phyloP scores from a whole-genome alignment of 2,888 invertebrate species.

The Pogonocherus hispidulus region DNA sequence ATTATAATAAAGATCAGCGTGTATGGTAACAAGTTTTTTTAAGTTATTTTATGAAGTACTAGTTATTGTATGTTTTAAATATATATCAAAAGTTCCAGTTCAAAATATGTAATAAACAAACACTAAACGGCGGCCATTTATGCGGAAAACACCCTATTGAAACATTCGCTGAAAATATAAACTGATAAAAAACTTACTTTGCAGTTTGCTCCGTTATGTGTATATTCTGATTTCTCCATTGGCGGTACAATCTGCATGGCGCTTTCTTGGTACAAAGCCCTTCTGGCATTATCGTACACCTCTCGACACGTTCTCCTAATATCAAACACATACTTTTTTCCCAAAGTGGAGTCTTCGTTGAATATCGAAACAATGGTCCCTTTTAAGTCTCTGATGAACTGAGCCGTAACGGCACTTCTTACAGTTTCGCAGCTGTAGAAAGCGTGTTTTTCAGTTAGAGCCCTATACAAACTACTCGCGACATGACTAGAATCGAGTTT shows the following conservation, averaged over 20 bases:
- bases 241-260: slow-evolving; percentile 52
- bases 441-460: slow-evolving; percentile 92
- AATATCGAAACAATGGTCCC: slow-evolving; percentile 93
- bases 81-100: too few relatives aligned
- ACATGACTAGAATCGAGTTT: slow-evolving; percentile 86
- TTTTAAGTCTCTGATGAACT: slow-evolving; percentile 90
- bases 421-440: slow-evolving; percentile 95
- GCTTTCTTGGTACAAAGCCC: slow-evolving; percentile 74
- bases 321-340: slow-evolving; percentile 93
- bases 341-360: slow-evolving; percentile 88
- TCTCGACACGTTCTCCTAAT: slow-evolving; percentile 90
- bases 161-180: too few relatives aligned
- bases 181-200: slow-evolving; percentile 64
- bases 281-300: slow-evolving; percentile 88
- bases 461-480: slow-evolving; percentile 85
- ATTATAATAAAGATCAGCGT: too few relatives aligned
- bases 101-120: too few relatives aligned
- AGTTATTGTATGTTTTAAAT: too few relatives aligned
- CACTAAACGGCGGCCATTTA: too few relatives aligned
- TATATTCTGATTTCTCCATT: slow-evolving; percentile 61
- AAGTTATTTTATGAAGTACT: too few relatives aligned
- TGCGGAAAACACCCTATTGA: too few relatives aligned
- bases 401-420: slow-evolving; percentile 87
- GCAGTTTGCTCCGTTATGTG: slow-evolving; percentile 59
- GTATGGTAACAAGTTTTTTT: too few relatives aligned